phyloP scores from a whole-genome alignment of 1,140 invertebrate genomes.

The Caenorhabditis brenneri region DNA sequence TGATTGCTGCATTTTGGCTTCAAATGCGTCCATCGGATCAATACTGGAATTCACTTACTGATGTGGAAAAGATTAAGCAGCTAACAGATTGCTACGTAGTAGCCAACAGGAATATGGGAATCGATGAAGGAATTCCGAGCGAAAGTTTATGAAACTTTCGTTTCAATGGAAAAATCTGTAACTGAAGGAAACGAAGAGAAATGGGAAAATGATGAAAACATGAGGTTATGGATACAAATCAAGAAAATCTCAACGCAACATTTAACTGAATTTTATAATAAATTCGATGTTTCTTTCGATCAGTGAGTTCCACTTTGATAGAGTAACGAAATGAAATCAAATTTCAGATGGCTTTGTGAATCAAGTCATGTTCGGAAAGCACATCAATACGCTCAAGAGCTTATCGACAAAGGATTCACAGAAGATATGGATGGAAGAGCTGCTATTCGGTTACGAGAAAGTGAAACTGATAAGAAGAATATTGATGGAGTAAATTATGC shows the following conservation, averaged over 20 bases:
- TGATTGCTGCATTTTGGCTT: conserved; percentile 75
- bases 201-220: not conserved
- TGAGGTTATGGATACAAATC: conserved; percentile 79
- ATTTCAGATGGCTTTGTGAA: conserved; percentile 73
- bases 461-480: not conserved
- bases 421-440: conserved; percentile 73
- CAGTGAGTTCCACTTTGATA: conserved; percentile 78
- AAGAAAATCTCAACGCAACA: conserved; percentile 78
- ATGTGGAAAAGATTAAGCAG: conserved; percentile 70
- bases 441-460: not conserved
- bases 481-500: conserved; percentile 30
- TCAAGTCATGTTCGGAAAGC: conserved; percentile 80
- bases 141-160: conserved; percentile 79
- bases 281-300: conserved; percentile 84
- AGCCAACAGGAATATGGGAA: conserved; percentile 79
- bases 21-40: conserved; percentile 70
- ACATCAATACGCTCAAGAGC: conserved; percentile 75
- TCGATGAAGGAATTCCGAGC: conserved; percentile 76
- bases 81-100: conserved; percentile 81
- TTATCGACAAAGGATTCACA: conserved; percentile 74
- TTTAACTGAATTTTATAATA: conserved; percentile 66
- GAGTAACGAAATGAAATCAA: not conserved
- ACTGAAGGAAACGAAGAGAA: conserved; percentile 52
- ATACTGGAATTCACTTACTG: conserved; percentile 71
- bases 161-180: conserved; percentile 78